phyloP scores from a whole-genome alignment of 1,140 invertebrate genomes.

The Campoletis sonorensis region DNA sequence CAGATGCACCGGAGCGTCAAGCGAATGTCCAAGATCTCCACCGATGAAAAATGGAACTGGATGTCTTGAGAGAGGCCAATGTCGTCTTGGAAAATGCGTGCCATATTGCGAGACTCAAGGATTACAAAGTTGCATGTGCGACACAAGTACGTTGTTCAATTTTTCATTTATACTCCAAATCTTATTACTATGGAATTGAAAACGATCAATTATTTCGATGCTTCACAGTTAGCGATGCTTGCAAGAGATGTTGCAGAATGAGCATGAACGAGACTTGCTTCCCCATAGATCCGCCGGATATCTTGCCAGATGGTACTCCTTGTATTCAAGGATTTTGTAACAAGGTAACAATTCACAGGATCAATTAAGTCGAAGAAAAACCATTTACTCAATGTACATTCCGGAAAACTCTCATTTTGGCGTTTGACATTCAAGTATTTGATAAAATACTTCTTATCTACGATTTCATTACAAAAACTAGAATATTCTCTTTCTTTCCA shows the following conservation, averaged over 20 bases:
- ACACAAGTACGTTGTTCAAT: conserved; percentile 83
- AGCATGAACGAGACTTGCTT: conserved; percentile 94
- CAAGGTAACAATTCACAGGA: conserved; percentile 79
- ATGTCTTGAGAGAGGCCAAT: conserved; percentile 93
- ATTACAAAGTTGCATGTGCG: conserved; percentile 95
- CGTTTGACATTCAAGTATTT: too few species aligned
- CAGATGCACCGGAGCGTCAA: conserved; percentile 83
- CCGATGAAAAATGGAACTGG: conserved; percentile 91
- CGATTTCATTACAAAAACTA: too few species aligned
- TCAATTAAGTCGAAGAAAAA: too few species aligned
- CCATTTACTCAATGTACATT: too few species aligned
- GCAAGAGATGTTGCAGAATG: conserved; percentile 92
- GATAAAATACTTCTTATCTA: too few species aligned
- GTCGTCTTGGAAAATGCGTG: conserved; percentile 89
- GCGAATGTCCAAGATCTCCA: conserved; percentile 87
- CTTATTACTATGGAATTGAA: neutral
- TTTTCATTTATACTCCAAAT: conserved; percentile 18
- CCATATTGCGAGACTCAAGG: conserved; percentile 96
- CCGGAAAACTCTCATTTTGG: too few species aligned
- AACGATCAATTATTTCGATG: neutral
- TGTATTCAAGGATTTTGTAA: conserved; percentile 98
- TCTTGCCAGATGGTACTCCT: conserved; percentile 94
- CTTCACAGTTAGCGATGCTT: conserved; percentile 86
- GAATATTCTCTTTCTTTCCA: too few species aligned
- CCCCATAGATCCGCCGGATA: conserved; percentile 90